Evolutionary conservation across 2,888 invertebrate genomes (phyloP).

Genomic region (Idaea biselata): DNA sequence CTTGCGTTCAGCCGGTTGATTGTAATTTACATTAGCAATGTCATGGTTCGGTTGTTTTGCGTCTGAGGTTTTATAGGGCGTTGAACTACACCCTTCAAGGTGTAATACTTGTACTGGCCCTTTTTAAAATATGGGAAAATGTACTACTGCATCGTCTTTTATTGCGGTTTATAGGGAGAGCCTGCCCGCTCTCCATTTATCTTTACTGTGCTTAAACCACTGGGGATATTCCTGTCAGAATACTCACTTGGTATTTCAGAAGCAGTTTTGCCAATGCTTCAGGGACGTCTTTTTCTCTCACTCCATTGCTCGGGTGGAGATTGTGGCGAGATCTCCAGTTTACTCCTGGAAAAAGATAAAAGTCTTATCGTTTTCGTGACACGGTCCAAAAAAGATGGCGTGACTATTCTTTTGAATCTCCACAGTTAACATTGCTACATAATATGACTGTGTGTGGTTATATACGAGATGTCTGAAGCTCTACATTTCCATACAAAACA

Average conservation of each 20-base stretch:
- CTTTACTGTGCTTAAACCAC: too few relatives aligned
- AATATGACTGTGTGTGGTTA: too few relatives aligned
- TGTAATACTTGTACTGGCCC: not conserved
- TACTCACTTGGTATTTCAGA: slow-evolving; percentile 63
- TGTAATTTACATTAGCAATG: slow-evolving; percentile 7
- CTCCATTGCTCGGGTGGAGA: slow-evolving; percentile 43
- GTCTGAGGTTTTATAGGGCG: not conserved
- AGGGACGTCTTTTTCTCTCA: slow-evolving; percentile 52
- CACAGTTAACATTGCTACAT: too few relatives aligned
- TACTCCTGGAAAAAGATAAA: slow-evolving; percentile 49
- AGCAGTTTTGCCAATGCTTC: slow-evolving; percentile 64
- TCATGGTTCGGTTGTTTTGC: not conserved
- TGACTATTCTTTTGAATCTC: too few relatives aligned
- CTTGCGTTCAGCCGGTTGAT: slow-evolving; percentile 8
- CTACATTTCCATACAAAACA: too few relatives aligned
- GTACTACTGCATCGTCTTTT: too few relatives aligned
- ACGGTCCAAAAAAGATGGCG: too few relatives aligned
- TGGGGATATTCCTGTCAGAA: not conserved
- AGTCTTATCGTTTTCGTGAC: not conserved
- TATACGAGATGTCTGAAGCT: too few relatives aligned
- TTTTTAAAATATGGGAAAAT: too few relatives aligned
- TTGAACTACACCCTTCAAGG: not conserved
- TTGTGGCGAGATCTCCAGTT: slow-evolving; percentile 73
- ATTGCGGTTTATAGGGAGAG: too few relatives aligned
- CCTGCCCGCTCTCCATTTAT: too few relatives aligned